phyloP scores from a whole-genome alignment of 2,113 vertebrate species.

The Acanthisitta chloris region DNA sequence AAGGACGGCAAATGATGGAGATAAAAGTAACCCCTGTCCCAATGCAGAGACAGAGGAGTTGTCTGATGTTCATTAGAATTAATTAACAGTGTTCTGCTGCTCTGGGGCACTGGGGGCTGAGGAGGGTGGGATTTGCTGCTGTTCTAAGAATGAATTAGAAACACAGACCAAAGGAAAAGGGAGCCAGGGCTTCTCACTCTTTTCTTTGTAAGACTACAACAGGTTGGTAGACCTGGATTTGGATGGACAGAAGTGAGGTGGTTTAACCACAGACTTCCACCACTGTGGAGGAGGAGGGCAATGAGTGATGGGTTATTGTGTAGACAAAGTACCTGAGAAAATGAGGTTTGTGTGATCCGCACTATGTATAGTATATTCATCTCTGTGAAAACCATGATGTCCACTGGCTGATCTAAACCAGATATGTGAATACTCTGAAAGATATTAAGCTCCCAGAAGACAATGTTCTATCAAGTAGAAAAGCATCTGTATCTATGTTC shows the following conservation, averaged over 20 bases:
- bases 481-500: not conserved
- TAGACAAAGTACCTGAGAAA: not conserved
- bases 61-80: conserved; percentile 57
- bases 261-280: not conserved
- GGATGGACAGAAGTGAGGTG: not conserved
- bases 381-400: not conserved
- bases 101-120: not conserved
- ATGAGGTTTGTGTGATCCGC: not conserved
- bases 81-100: conserved; percentile 37
- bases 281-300: not conserved
- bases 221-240: not conserved
- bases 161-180: not conserved
- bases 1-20: conserved; percentile 49
- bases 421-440: not conserved
- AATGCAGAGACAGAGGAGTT: not conserved
- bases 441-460: not conserved
- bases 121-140: not conserved
- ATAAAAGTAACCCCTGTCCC: conserved; percentile 51
- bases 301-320: not conserved
- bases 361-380: too few relatives aligned
- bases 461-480: not conserved
- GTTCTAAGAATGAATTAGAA: not conserved
- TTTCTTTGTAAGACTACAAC: not conserved
- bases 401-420: not conserved
- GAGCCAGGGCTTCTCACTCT: not conserved